phyloP scores from a whole-genome alignment of 2,113 vertebrate species.

The Macaca mulatta region DNA sequence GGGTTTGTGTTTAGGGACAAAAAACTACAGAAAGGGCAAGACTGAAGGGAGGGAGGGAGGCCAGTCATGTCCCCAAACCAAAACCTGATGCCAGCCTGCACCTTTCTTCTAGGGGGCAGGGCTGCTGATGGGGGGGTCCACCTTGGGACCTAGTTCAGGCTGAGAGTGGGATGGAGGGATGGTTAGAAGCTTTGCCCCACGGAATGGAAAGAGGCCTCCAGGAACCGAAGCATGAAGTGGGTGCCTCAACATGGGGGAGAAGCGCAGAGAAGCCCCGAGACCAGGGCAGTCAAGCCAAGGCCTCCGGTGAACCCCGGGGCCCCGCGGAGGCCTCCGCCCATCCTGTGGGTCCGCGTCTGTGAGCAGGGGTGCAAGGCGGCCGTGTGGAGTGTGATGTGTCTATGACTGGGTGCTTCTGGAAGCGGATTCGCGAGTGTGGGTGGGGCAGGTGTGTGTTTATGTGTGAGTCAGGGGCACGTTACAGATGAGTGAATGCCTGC shows the following conservation, averaged over 20 bases:
- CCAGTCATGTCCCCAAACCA: not conserved
- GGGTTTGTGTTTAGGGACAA: not conserved
- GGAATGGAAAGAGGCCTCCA: no score
- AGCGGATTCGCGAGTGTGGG: rapidly evolving
- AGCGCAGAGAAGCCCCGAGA: not conserved
- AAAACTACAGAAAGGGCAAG: not conserved
- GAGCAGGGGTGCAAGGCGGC: not conserved
- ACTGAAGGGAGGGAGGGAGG: no score
- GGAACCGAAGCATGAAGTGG: not conserved
- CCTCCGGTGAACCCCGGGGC: not conserved
- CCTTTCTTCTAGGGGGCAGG: no score
- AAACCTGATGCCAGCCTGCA: rapidly evolving
- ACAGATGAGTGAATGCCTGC: not conserved
- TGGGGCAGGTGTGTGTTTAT: no score
- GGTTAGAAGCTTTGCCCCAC: rapidly evolving
- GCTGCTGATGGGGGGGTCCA: rapidly evolving
- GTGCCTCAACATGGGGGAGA: rapidly evolving
- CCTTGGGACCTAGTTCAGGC: not conserved
- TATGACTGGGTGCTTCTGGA: not conserved
- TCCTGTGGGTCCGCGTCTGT: rapidly evolving
- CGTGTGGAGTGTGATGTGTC: not conserved
- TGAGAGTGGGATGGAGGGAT: rapidly evolving
- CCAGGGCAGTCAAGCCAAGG: not conserved
- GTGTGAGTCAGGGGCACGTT: not conserved
- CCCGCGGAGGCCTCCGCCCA: not conserved